These are phyloP conservation scores for Semnornis frantzii DNA, from an alignment of 2,113 vertebrate species.

Conservation along the genomic window DNA sequence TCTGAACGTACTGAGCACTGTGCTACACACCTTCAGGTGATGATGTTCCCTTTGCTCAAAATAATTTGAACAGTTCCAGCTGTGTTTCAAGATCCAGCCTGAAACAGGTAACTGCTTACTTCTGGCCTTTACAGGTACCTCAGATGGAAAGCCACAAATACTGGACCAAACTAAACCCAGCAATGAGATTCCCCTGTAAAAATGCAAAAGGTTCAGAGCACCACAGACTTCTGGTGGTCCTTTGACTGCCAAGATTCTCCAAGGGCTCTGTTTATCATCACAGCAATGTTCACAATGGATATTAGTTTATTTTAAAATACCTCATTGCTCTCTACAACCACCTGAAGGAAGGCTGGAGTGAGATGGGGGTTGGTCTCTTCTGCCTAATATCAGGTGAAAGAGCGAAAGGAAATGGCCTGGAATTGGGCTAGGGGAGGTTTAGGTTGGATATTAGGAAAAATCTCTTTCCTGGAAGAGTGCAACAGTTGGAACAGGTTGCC, in stretches of 20 bases:
- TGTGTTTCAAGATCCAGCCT: background rate
- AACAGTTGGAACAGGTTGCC: no score
- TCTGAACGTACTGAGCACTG: rapidly evolving
- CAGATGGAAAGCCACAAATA: background rate
- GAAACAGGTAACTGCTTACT: background rate
- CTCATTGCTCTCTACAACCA: no score
- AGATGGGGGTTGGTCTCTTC: no score
- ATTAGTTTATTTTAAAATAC: background rate
- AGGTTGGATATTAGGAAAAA: no score
- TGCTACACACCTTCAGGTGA: background rate
- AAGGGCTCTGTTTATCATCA: background rate
- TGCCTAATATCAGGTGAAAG: no score
- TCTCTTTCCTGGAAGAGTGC: no score
- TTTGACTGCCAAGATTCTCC: background rate
- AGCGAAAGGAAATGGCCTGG: no score
- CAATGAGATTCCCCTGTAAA: background rate
- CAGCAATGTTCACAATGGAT: background rate
- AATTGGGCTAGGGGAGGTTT: no score
- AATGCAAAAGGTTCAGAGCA: background rate
- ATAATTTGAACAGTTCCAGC: background rate
- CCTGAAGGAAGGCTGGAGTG: no score
- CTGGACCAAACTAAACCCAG: background rate
- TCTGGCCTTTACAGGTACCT: background rate
- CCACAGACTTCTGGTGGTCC: rapidly evolving
- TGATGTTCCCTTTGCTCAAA: background rate